phyloP scores from a whole-genome alignment of 30 jellyfish, hydroid and myxozoan genomes.

The Catostylus mosaicus region DNA sequence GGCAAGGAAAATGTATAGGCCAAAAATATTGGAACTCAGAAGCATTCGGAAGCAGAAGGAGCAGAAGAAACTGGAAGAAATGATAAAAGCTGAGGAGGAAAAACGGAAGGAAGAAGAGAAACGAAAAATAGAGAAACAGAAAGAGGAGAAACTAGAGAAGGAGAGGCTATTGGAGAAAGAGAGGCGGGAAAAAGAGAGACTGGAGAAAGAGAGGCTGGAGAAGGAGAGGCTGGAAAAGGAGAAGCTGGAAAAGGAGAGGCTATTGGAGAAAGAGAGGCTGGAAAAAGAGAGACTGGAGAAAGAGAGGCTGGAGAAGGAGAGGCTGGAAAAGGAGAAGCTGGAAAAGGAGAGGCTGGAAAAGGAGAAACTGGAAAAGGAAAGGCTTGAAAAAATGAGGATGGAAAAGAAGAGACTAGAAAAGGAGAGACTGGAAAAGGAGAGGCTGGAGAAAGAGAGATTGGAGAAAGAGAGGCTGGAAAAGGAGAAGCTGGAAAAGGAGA shows the following conservation, averaged over 20 bases:
- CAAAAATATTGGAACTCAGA: constrained; percentile 18
- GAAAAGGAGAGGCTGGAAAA: constrained; percentile 26
- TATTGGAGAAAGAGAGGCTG: constrained; percentile 28
- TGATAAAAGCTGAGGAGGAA: background rate
- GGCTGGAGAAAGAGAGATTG: background rate
- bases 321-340: background rate
- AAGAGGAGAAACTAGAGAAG: constrained; percentile 27
- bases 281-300: constrained; percentile 9
- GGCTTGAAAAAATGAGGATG: background rate
- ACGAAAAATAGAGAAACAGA: background rate
- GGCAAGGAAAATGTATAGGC: constrained; percentile 23
- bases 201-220: constrained; percentile 30
- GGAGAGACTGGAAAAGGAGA: constrained; percentile 1
- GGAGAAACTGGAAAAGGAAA: constrained; percentile 16
- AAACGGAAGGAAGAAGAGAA: background rate
- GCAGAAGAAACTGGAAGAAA: constrained; percentile 37
- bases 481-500: background rate
- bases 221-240: constrained; percentile 34
- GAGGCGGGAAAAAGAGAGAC: constrained; percentile 33
- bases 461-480: background rate
- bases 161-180: constrained; percentile 31
- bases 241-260: constrained; percentile 16
- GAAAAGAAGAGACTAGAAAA: background rate
- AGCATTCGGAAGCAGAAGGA: constrained; percentile 9
- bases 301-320: constrained; percentile 18